Conservation (phyloP, 2,888 invertebrate genomes). For the Petrolisthes cinctipes region DNA sequence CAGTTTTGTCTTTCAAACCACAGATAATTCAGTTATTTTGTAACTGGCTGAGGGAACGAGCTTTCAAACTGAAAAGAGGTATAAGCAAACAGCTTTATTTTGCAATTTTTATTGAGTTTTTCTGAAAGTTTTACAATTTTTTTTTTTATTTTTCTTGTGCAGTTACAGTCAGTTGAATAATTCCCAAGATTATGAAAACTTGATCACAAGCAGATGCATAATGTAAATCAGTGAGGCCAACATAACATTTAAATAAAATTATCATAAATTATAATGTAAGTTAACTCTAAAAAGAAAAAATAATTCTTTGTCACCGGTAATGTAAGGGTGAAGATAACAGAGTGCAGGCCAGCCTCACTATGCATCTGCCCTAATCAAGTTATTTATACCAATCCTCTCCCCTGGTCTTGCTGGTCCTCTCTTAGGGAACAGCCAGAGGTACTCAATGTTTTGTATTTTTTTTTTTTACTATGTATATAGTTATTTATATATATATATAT, state of each 20-base stretch:
- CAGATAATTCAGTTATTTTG: no score
- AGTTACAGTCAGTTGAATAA: conserved; percentile 47
- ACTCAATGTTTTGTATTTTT: conserved; percentile 35
- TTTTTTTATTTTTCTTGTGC: conserved; percentile 59
- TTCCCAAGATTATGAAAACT: conserved; percentile 55
- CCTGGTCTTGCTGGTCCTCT: conserved; percentile 56
- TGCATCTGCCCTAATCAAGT: conserved; percentile 50
- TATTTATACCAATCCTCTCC: conserved; percentile 55
- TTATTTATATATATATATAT: background rate
- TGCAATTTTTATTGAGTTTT: conserved; percentile 55
- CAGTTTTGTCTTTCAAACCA: no score
- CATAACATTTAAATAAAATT: background rate
- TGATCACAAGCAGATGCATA: conserved; percentile 56
- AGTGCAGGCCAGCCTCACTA: conserved; percentile 26
- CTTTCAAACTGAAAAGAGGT: background rate
- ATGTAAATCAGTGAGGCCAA: conserved; percentile 38
- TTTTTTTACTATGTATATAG: conserved; percentile 15
- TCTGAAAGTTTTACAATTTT: conserved; percentile 49
- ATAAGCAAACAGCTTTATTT: conserved; percentile 20
- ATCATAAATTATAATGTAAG: background rate
- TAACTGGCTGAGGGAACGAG: no score
- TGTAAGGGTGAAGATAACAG: background rate
- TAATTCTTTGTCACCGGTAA: background rate
- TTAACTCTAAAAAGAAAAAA: conserved; percentile 16
- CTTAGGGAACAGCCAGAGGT: conserved; percentile 49